These are phyloP conservation scores for Agrypnia vestita DNA, from an alignment of 1,140 invertebrate genomes.

Conservation along the genomic window DNA sequence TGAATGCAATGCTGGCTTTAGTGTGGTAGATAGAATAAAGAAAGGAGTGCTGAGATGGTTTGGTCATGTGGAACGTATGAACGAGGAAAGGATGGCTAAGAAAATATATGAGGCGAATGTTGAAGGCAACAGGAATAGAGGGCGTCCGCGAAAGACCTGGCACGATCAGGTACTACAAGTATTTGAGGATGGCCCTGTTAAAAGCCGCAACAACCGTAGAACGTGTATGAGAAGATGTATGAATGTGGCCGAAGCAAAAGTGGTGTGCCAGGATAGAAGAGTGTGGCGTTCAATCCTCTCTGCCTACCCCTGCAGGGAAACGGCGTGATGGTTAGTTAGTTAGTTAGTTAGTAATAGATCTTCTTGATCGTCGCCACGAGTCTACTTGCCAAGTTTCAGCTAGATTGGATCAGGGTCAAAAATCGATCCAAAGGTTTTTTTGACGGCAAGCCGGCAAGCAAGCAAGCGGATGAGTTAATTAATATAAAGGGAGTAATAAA, in stretches of 20 bases:
- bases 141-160: not conserved
- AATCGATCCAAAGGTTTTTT: too few relatives aligned
- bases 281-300: not conserved
- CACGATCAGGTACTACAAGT: not conserved
- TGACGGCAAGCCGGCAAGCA: too few relatives aligned
- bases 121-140: not conserved
- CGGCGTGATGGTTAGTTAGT: not conserved
- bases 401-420: too few relatives aligned
- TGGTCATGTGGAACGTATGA: not conserved
- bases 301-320: not conserved
- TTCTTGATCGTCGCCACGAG: too few relatives aligned
- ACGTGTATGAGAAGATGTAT: not conserved
- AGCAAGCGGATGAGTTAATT: too few relatives aligned
- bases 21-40: not conserved
- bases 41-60: not conserved
- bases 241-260: not conserved
- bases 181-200: not conserved
- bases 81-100: not conserved
- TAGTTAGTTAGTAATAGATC: too few relatives aligned
- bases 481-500: too few relatives aligned
- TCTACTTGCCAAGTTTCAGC: too few relatives aligned
- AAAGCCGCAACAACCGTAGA: not conserved
- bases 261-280: not conserved
- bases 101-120: not conserved
- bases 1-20: not conserved